A percentile compares a stretch with the other conserved stretches of the same genome.
Evolutionary conservation across 2,888 invertebrate species (phyloP).

Genomic region (Lomographa bimaculata): DNA sequence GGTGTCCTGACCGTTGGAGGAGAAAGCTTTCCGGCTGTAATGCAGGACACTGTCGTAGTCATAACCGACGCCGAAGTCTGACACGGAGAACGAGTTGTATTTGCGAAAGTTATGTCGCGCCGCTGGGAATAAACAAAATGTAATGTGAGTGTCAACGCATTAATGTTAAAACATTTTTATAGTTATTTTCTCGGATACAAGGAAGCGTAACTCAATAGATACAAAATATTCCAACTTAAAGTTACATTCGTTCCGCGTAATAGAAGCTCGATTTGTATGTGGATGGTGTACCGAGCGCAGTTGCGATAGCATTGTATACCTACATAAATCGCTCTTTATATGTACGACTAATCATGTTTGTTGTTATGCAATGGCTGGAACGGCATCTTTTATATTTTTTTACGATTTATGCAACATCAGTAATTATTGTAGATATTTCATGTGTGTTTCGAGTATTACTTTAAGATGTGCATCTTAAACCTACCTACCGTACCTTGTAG

Average conservation of each 20-base stretch:
- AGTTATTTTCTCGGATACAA: too few relatives aligned
- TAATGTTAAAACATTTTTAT: too few relatives aligned
- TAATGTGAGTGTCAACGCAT: too few relatives aligned
- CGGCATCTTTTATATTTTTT: conserved; percentile 12
- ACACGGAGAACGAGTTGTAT: conserved; percentile 85
- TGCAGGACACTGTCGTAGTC: conserved; percentile 91
- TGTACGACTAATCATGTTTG: conserved; percentile 27
- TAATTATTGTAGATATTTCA: too few relatives aligned
- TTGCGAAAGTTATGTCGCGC: conserved; percentile 85
- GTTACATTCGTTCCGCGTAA: conserved; percentile 25
- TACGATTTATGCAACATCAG: too few relatives aligned
- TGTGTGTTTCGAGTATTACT: too few relatives aligned
- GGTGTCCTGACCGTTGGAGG: conserved; percentile 86
- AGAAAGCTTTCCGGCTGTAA: conserved; percentile 88
- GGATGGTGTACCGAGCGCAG: conserved; percentile 35
- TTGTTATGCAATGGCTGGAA: conserved; percentile 7
- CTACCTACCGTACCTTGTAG: too few relatives aligned
- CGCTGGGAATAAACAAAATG: conserved; percentile 52
- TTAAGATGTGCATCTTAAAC: too few relatives aligned
- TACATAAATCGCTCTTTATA: conserved; percentile 23
- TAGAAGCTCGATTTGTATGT: conserved; percentile 44
- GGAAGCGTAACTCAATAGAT: conserved; percentile 20
- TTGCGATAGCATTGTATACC: conserved; percentile 14
- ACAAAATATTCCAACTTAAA: too few relatives aligned
- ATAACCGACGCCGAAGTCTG: conserved; percentile 87